Percentiles rank a stretch among this genome's conserved stretches.
phyloP scores from a whole-genome alignment of 2,888 invertebrate genomes.

The Netelia virgata region DNA sequence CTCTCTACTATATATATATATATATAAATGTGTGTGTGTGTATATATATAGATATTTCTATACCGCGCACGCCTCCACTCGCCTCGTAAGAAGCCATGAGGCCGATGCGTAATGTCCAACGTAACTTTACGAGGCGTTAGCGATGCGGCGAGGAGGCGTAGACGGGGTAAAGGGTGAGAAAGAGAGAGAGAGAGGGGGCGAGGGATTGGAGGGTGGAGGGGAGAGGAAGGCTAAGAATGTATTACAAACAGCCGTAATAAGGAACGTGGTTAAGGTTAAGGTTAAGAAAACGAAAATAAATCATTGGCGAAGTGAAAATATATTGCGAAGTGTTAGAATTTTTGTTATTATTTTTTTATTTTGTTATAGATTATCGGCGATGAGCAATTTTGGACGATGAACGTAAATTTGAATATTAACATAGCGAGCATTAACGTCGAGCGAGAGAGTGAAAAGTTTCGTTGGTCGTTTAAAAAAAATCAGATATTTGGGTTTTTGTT shows the following conservation, averaged over 20 bases:
- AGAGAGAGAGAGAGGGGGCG: slow-evolving; percentile 43
- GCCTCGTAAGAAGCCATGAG: slow-evolving; percentile 68
- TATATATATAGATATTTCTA: slow-evolving; percentile 9
- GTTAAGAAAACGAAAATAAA: slow-evolving; percentile 39
- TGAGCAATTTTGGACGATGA: too few relatives aligned
- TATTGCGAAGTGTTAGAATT: neutral
- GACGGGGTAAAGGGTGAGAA: slow-evolving; percentile 43
- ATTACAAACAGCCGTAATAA: slow-evolving; percentile 64
- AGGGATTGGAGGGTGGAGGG: slow-evolving; percentile 49
- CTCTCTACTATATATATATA: slow-evolving; percentile 16
- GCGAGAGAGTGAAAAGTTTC: too few relatives aligned
- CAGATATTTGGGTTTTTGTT: neutral
- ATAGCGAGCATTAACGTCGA: too few relatives aligned
- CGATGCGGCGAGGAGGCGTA: slow-evolving; percentile 64
- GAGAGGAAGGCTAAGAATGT: slow-evolving; percentile 64
- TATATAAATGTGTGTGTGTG: neutral
- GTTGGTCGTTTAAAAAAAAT: too few relatives aligned
- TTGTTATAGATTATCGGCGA: too few relatives aligned
- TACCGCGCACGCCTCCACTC: slow-evolving; percentile 59
- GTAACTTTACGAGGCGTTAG: slow-evolving; percentile 72
- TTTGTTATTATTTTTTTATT: neutral
- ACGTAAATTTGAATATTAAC: too few relatives aligned
- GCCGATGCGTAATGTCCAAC: slow-evolving; percentile 73
- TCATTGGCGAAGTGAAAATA: slow-evolving; percentile 10
- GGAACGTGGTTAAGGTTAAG: slow-evolving; percentile 55